phyloP scores from a whole-genome alignment of 1,140 invertebrate genomes.

The Drosophila nigromelanica region DNA sequence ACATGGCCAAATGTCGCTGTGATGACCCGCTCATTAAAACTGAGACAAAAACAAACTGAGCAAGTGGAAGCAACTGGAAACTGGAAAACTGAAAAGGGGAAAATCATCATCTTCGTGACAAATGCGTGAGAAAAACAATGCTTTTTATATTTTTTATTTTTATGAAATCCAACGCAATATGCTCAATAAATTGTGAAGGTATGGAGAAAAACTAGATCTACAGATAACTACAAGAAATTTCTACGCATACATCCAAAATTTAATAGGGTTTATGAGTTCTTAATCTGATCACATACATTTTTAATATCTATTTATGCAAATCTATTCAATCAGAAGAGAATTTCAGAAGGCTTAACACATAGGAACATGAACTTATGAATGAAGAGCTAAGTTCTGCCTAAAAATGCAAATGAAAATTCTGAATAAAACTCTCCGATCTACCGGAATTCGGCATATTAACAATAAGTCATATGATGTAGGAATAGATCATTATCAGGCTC shows the following conservation, averaged over 20 bases:
- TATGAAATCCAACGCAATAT: slow-evolving; percentile 6
- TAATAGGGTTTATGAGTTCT: background rate
- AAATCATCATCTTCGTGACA: slow-evolving; percentile 54
- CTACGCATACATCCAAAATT: background rate
- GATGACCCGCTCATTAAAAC: slow-evolving; percentile 74
- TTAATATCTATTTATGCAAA: too few species aligned
- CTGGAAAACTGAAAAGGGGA: slow-evolving; percentile 20
- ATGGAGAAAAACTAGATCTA: slow-evolving; percentile 27
- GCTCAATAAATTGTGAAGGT: slow-evolving; percentile 25
- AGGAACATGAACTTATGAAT: too few species aligned
- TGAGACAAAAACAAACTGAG: slow-evolving; percentile 22
- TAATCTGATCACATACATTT: too few species aligned
- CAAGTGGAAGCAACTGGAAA: slow-evolving; percentile 13
- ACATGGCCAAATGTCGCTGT: slow-evolving; percentile 62
- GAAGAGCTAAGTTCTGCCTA: too few species aligned
- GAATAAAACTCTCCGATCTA: too few species aligned
- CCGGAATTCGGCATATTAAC: too few species aligned
- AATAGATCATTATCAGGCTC: too few species aligned
- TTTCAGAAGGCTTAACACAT: too few species aligned
- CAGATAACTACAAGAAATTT: slow-evolving; percentile 2
- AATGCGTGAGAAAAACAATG: slow-evolving; percentile 69
- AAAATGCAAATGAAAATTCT: too few species aligned
- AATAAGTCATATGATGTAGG: too few species aligned
- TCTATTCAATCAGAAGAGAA: too few species aligned
- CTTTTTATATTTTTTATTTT: background rate